These are phyloP conservation scores for Drosophila hamatofila DNA, from an alignment of 2,888 invertebrate genomes.

Conservation along the genomic window DNA sequence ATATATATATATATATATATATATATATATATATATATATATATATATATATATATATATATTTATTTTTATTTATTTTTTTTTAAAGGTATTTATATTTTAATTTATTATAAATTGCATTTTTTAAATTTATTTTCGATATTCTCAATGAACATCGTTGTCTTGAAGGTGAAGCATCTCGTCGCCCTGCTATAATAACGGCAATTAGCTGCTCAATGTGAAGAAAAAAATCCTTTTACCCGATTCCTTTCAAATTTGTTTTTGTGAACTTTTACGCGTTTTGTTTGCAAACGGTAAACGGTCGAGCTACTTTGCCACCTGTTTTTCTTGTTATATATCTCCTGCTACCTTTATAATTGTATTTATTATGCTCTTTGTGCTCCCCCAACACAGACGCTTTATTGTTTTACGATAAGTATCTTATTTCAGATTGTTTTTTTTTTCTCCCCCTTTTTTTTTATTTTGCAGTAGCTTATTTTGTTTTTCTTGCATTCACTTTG, in stretches of 20 bases:
- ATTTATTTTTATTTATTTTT: too few relatives aligned
- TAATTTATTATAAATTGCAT: not conserved
- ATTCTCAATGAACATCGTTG: not conserved
- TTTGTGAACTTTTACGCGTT: not conserved
- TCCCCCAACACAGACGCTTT: not conserved
- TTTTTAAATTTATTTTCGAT: not conserved
- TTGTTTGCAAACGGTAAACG: not conserved
- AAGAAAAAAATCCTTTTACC: slow-evolving; percentile 1
- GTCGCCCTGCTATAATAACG: not conserved
- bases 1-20: too few relatives aligned
- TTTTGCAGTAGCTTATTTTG: not conserved
- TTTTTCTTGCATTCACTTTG: not conserved
- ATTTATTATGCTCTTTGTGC: not conserved
- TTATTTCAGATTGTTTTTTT: not conserved
- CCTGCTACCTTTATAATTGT: slow-evolving; percentile 1
- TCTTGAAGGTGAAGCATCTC: too few relatives aligned
- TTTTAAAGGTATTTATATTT: not conserved
- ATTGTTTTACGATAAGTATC: slow-evolving; percentile 10
- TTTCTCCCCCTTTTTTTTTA: not conserved
- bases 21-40: too few relatives aligned
- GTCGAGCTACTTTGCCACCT: too few relatives aligned
- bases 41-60: too few relatives aligned
- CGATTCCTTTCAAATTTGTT: not conserved
- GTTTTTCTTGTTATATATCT: too few relatives aligned
- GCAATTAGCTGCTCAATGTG: slow-evolving; percentile 5